Evolutionary conservation across 2,113 vertebrate genomes (phyloP).

Genomic region (Heterotilapia buettikoferi): DNA sequence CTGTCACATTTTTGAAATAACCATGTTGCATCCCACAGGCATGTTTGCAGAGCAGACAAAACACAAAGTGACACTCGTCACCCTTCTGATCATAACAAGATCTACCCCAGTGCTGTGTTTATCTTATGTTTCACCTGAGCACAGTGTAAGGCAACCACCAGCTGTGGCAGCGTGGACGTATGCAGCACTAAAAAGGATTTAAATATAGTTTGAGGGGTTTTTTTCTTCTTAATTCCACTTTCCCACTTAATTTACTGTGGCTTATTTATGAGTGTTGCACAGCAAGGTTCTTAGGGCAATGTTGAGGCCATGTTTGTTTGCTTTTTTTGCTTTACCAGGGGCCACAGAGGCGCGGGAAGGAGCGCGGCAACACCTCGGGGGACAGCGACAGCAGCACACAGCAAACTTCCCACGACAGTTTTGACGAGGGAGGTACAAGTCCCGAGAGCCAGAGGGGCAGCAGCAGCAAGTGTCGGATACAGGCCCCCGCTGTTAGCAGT

Average conservation of each 20-base stretch:
- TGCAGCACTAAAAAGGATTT: constrained; percentile 8
- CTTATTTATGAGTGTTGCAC: background rate
- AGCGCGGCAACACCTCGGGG: constrained; percentile 83
- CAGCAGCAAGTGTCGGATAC: constrained; percentile 77
- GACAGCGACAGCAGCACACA: constrained; percentile 72
- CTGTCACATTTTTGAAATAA: constrained; percentile 10
- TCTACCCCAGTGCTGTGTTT: constrained; percentile 9
- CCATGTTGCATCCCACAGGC: constrained; percentile 6
- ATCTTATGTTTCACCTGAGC: constrained; percentile 4
- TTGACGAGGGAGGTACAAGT: constrained; percentile 79
- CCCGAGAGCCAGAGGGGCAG: constrained; percentile 73
- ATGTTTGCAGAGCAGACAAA: constrained; percentile 2
- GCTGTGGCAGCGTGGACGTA: background rate
- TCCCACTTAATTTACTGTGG: background rate
- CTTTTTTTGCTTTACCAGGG: constrained; percentile 68
- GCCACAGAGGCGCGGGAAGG: constrained; percentile 83
- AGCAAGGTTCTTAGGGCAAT: background rate
- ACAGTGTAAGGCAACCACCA: background rate
- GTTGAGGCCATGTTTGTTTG: background rate
- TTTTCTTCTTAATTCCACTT: background rate
- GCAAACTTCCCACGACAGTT: constrained; percentile 75
- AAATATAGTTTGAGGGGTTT: background rate
- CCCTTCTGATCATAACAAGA: constrained; percentile 7
- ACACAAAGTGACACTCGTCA: constrained; percentile 28
- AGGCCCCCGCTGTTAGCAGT: constrained; percentile 78